phyloP scores from a whole-genome alignment of 30 jellyfish, hydroid and myxozoan genomes.

The Catostylus mosaicus region DNA sequence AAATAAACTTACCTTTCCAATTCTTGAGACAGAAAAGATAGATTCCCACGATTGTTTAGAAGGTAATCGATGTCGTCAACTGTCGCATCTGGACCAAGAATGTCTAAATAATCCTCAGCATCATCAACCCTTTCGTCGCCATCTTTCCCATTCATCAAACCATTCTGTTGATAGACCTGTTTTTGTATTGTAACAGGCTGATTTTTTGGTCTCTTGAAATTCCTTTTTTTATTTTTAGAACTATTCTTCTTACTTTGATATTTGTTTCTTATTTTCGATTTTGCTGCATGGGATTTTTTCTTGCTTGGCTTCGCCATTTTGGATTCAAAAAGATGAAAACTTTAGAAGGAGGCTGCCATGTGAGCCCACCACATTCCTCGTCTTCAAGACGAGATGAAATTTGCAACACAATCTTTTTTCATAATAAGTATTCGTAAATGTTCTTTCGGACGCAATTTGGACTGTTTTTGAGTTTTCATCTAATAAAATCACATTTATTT shows the following conservation, averaged over 20 bases:
- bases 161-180: not conserved
- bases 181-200: slow-evolving; percentile 35
- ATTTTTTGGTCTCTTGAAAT: slow-evolving; percentile 7
- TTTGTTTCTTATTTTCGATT: slow-evolving; percentile 40
- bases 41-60: slow-evolving; percentile 24
- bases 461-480: too few species aligned
- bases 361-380: not conserved
- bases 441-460: too few species aligned
- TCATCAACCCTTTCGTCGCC: not conserved
- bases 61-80: slow-evolving; percentile 62
- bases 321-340: not conserved
- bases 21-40: slow-evolving; percentile 26
- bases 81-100: slow-evolving; percentile 53
- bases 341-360: not conserved
- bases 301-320: slow-evolving; percentile 51
- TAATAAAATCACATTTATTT: too few species aligned
- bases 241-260: slow-evolving; percentile 45
- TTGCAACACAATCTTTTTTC: too few species aligned
- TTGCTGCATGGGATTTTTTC: slow-evolving; percentile 38
- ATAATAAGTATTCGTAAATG: too few species aligned
- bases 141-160: not conserved
- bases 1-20: slow-evolving; percentile 29
- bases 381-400: too few species aligned
- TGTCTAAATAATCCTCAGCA: not conserved
- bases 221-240: slow-evolving; percentile 18